phyloP scores from a whole-genome alignment of 2,888 invertebrate species.

The Gymnosoma rotundatum region DNA sequence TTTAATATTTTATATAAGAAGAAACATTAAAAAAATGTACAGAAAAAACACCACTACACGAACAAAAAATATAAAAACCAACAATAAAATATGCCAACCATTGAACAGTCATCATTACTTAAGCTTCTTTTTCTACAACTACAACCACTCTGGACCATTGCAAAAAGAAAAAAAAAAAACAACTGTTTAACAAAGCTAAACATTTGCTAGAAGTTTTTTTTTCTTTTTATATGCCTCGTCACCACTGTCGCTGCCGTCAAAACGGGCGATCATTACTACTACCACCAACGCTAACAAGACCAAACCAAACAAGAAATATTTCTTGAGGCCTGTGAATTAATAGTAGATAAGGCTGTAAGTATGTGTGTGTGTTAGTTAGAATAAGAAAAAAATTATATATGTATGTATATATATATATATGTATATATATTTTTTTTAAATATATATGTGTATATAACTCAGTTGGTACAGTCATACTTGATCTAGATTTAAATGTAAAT shows the following conservation, averaged over 20 bases:
- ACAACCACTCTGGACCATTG: conserved; percentile 33
- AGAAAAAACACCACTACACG: conserved; percentile 48
- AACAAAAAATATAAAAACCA: conserved; percentile 18
- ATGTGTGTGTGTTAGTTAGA: not conserved
- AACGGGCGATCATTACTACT: conserved; percentile 34
- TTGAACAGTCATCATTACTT: conserved; percentile 60
- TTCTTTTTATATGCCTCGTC: conserved; percentile 28
- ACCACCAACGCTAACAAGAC: conserved; percentile 5
- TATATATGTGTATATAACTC: not conserved
- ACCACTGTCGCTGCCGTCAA: conserved; percentile 39
- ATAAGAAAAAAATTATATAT: not conserved
- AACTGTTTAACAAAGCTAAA: conserved; percentile 22
- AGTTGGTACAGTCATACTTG: not conserved
- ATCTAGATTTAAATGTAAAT: not conserved
- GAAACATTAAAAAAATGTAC: conserved; percentile 28
- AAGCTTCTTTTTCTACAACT: conserved; percentile 21
- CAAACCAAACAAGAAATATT: conserved; percentile 12
- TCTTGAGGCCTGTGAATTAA: conserved; percentile 42
- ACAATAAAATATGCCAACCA: conserved; percentile 52
- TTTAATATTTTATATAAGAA: conserved; percentile 56
- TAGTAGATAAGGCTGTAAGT: conserved; percentile 16
- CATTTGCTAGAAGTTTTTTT: conserved; percentile 19
- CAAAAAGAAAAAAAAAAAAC: conserved; percentile 13
- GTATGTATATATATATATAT: not conserved
- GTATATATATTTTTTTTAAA: no score